A percentile compares a stretch with the other conserved stretches of the same genome.
Conservation (phyloP, 2,888 invertebrate species). For the Cataglyphis albicans region DNA sequence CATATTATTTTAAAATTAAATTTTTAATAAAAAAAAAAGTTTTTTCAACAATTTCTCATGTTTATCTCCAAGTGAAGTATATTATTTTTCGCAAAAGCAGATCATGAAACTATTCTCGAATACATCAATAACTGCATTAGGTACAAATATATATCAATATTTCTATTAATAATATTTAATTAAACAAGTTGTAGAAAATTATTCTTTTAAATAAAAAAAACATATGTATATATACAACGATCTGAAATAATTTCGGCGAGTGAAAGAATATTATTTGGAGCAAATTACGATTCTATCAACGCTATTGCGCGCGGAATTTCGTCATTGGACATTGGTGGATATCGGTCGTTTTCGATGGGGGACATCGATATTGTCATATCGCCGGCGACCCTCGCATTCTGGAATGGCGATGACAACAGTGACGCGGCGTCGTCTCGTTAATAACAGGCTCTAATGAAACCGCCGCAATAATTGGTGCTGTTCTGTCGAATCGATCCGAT, state of each 20-base stretch:
- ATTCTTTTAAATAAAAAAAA: background rate
- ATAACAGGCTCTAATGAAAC: slow-evolving; percentile 58
- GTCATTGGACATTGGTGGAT: slow-evolving; percentile 32
- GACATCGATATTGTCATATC: slow-evolving; percentile 49
- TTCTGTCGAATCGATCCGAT: slow-evolving; percentile 67
- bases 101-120: background rate
- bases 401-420: slow-evolving; percentile 46
- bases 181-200: background rate
- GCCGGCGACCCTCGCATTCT: slow-evolving; percentile 51
- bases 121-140: background rate
- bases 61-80: background rate
- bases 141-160: background rate
- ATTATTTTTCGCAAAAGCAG: background rate
- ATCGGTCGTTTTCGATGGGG: slow-evolving; percentile 49
- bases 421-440: slow-evolving; percentile 59
- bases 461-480: slow-evolving; percentile 72
- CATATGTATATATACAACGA: background rate
- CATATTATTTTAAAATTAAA: background rate
- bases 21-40: background rate
- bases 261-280: background rate
- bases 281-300: slow-evolving; percentile 10
- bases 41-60: background rate
- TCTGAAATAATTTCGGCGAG: background rate
- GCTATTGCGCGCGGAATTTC: slow-evolving; percentile 37
- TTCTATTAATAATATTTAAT: background rate